Evolutionary conservation across 2,113 vertebrate species (phyloP), one percentile per base, ranked within the genome.

Genomic region (Gorsachius goisagi): DNA sequence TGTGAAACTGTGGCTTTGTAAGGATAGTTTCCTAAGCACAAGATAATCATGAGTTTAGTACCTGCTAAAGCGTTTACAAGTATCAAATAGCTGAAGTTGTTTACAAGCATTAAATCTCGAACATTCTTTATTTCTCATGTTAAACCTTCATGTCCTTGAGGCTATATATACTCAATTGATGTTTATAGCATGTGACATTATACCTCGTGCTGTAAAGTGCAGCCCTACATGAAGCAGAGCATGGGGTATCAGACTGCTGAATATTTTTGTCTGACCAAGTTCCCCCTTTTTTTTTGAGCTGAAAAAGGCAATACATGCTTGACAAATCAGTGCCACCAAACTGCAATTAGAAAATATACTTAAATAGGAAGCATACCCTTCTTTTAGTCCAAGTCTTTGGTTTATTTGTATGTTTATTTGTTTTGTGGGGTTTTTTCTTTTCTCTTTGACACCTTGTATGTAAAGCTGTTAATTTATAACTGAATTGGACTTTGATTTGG

Each of bases 1-100:
- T 9, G 27, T 67, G 41, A 58, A 76, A 44, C 56, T 0, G 0
- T 37, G 62, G 39, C 58, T 76, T 45, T 6, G 1, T 23, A 12
- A 53, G 41, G 35, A 9, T 32, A 6, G 37, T 73, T 76, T 47
- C 21, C 11, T 5, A 41, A 80, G 59, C 52, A 17, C 35, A 33
- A 50, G 41, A 20, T 26, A 41, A n/a, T 62, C 5, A 15, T 33
- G 35, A 56, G 33, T 80, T 75, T 24, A 56, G 15, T 23, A n/a
- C 30, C 45, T 80, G 41, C 56, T 71, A 44, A 45, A 45, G 63
- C 58, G 17, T 37, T 71, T 45, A 7, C 8, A 41, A 55, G 35
- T 72, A 35, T 91, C 74, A 62, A 8, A 30, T 86, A 72, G 47
- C 76, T 73, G 11, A 80, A 76, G 52, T 68, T 81, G 41, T 76